Percentiles rank a stretch among this genome's conserved stretches.
Evolutionary conservation across 2,888 invertebrate species (phyloP).

Genomic region (Plebejus anna): DNA sequence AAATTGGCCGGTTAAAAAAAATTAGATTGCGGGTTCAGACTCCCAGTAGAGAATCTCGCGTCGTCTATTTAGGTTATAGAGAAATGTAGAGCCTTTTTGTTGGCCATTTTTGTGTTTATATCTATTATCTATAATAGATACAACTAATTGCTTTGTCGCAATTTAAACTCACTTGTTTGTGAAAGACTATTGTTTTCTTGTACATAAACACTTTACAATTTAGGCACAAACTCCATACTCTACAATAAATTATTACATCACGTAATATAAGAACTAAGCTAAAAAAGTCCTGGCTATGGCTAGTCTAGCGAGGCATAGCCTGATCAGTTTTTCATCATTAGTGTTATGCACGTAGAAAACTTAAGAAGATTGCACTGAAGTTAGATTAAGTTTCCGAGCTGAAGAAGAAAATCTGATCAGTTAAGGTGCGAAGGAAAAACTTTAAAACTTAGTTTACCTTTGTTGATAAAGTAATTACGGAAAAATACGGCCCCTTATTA

Average conservation of each 20-base stretch:
- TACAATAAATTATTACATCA: background rate
- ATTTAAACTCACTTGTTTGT: too few relatives aligned
- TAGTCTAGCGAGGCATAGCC: background rate
- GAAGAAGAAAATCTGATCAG: slow-evolving; percentile 12
- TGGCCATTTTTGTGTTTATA: too few relatives aligned
- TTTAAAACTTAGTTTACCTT: background rate
- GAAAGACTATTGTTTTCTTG: too few relatives aligned
- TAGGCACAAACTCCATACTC: background rate
- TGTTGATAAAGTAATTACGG: slow-evolving; percentile 5
- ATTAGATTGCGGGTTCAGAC: too few relatives aligned
- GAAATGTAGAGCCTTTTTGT: too few relatives aligned
- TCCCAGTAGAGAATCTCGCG: too few relatives aligned
- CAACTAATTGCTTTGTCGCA: too few relatives aligned
- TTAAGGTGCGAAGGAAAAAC: background rate
- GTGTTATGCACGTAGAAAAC: background rate
- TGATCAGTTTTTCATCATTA: background rate
- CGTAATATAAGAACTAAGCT: background rate
- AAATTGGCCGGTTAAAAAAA: too few relatives aligned
- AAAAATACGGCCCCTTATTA: background rate
- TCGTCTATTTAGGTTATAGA: too few relatives aligned
- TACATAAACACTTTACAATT: too few relatives aligned
- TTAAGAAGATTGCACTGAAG: background rate
- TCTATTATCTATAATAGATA: too few relatives aligned
- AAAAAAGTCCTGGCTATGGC: background rate
- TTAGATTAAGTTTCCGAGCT: slow-evolving; percentile 1